phyloP scores from a whole-genome alignment of 2,888 invertebrate species.

The Pseudococcus viburni region DNA sequence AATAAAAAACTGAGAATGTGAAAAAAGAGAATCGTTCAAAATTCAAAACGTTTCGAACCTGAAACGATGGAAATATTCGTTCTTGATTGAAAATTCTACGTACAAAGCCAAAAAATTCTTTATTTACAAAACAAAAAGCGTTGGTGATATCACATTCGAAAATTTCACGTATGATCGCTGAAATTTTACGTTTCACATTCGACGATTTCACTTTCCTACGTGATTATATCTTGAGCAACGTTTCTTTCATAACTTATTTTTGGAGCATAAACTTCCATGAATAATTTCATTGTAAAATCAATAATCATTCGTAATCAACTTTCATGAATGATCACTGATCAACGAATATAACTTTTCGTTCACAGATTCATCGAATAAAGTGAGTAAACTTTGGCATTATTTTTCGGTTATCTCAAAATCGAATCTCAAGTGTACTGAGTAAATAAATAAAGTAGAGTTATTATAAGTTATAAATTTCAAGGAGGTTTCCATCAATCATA shows the following conservation, averaged over 20 bases:
- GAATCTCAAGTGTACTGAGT: no score
- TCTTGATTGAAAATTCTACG: no score
- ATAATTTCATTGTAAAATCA: background rate
- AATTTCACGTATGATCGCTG: slow-evolving; percentile 13
- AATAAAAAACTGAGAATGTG: no score
- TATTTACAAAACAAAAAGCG: background rate
- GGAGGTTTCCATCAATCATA: no score
- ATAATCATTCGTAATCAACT: background rate
- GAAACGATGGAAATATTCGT: no score
- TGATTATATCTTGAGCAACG: background rate
- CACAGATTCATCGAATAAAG: background rate
- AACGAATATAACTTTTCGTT: background rate
- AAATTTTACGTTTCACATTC: background rate
- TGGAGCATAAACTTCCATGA: background rate
- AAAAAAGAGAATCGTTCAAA: no score
- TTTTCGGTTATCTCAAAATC: background rate
- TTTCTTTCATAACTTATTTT: background rate
- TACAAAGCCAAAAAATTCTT: background rate
- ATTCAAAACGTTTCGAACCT: no score
- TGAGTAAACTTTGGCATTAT: background rate
- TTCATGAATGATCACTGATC: background rate
- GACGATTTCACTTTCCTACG: slow-evolving; percentile 35
- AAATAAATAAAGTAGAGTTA: no score
- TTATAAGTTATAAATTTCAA: no score
- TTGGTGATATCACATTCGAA: slow-evolving; percentile 13